Base-by-base conservation (phyloP, 92 coral and sea anemone species). In the Metridium senile region DNA sequence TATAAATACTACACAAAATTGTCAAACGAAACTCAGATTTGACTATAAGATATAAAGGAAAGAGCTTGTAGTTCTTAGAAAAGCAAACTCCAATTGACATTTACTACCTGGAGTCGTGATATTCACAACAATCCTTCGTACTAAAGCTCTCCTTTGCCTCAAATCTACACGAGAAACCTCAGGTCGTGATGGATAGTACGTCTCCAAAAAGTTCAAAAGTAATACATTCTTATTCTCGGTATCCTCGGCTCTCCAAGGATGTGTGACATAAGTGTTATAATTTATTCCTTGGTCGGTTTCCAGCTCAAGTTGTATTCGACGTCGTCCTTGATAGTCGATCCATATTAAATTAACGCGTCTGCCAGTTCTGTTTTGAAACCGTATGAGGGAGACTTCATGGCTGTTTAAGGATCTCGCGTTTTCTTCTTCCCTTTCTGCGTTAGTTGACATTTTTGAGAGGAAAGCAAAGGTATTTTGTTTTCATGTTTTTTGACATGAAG, bases 241-340 rank as follows among this genome's bases (percentile, higher is more conserved):
- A 58, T 94, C 97, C 33, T 82, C 84, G 1, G 94, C 97, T 35
- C 87, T 83, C 98, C 98, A 94, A 2, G 97, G 97, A 74, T 94
- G 97, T 3, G 97, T 77, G 29, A 92, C 97, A 74, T 76, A 94
- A 0, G 98, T 92, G 70, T 91, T 82, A 8, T 81, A 45, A 20
- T 53, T 65, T 47, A 80, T 45, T 22, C 34, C 66, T 54, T 71
- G 74, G 4, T 25, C 70, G 22, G 23, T 68, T 27, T 65, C 65
- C 0, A 94, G 84, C 22, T 88, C 84, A 10, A 89, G 88, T 26
- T 75, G 56, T 1, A 70, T 27, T n/a, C 83, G 74, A 23, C 81
- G 82, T 33, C 85, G 68, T 21, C 98, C 98, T 1, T 62, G 27
- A 68, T 75, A 94, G 67, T 94, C 80, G 43, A 91, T 33, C 98